A percentile compares a stretch with the other conserved stretches of the same genome.
These are phyloP conservation scores for Haliclona indistincta DNA, from an alignment of 37 sponge, comb jelly and placozoan genomes.

Conservation along the genomic window DNA sequence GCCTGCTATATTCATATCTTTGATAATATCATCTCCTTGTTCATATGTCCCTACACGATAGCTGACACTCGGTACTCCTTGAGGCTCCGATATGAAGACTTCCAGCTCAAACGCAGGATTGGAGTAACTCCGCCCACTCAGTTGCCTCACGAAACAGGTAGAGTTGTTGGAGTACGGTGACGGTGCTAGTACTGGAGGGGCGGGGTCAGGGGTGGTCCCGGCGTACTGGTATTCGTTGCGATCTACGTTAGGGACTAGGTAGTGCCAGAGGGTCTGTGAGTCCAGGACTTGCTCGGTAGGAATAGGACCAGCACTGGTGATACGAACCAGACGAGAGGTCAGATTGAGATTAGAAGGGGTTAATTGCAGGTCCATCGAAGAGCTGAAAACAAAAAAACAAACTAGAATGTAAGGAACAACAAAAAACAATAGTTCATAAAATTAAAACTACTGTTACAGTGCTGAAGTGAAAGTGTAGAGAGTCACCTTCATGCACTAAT, in stretches of 20 bases:
- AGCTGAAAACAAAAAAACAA: conserved; percentile 21
- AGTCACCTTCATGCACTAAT: no score
- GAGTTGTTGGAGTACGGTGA: conserved; percentile 13
- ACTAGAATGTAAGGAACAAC: no score
- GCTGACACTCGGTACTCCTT: conserved; percentile 32
- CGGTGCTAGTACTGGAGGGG: conserved; percentile 42
- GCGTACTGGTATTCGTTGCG: conserved; percentile 56
- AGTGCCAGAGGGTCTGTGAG: conserved; percentile 47
- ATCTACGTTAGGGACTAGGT: conserved; percentile 64
- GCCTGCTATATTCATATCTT: conserved; percentile 24
- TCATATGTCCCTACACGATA: conserved; percentile 17
- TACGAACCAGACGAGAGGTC: conserved; percentile 48
- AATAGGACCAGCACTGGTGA: conserved; percentile 41
- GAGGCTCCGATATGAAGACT: conserved; percentile 34
- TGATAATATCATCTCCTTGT: conserved; percentile 30
- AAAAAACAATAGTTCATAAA: no score
- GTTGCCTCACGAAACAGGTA: conserved; percentile 61
- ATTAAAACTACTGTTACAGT: no score
- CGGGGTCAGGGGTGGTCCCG: conserved; percentile 32
- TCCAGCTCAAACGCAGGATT: conserved; percentile 74
- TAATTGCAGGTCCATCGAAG: conserved; percentile 62
- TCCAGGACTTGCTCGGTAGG: conserved; percentile 45
- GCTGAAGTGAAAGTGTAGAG: no score
- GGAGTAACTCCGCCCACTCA: conserved; percentile 38
- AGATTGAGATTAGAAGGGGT: conserved; percentile 53